Evolutionary conservation across 1,140 invertebrate genomes (phyloP), one percentile per base, ranked within the genome.

Genomic region (Drosophila persimilis): DNA sequence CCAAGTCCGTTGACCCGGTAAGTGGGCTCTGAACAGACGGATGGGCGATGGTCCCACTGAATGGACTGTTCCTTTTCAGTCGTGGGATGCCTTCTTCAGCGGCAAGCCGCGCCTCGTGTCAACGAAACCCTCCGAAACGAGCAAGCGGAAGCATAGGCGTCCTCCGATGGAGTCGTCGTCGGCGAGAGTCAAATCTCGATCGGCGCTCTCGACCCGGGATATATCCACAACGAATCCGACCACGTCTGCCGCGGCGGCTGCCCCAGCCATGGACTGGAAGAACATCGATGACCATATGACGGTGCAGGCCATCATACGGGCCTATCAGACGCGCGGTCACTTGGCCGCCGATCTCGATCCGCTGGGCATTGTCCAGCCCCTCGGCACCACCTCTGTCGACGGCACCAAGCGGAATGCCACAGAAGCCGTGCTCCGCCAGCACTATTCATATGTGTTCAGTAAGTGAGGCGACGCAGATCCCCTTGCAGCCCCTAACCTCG

Each of bases 291-390:
- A 99, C 90, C 98, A 99, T 94, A 93, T 99, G 41, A 97, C 97
- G 52, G 98, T 99, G 1, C 98, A 99, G 92, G 97, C 97, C n/a
- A 98, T 99, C 89, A 99, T 99, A 83, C 93, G 98, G 78, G 98
- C 97, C 81, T 99, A 99, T 92, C 99, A 99, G 95, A 52, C 96
- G 89, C 95, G 97, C 90, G 98, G 98, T 86, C 98, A 99, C 93
- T 94, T 98, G 92, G 96, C 97, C 71, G 97, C 98, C 71, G 95
- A 97, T 91, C 92, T 98, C 92, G 98, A 99, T 94, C 98, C 98
- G 64, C 93, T 99, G 90, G 95, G 95, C 92, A 96, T 97, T 92
- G 50, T 89, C 5, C 69, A 73, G 4, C 75, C 74, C 1, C n/a
- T 35, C 0, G 72, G 70, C 1, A 3, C 13, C 1, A 31, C 47